Conservation (phyloP, 2,797 vertebrate species). For the Cichlasoma orientale region DNA sequence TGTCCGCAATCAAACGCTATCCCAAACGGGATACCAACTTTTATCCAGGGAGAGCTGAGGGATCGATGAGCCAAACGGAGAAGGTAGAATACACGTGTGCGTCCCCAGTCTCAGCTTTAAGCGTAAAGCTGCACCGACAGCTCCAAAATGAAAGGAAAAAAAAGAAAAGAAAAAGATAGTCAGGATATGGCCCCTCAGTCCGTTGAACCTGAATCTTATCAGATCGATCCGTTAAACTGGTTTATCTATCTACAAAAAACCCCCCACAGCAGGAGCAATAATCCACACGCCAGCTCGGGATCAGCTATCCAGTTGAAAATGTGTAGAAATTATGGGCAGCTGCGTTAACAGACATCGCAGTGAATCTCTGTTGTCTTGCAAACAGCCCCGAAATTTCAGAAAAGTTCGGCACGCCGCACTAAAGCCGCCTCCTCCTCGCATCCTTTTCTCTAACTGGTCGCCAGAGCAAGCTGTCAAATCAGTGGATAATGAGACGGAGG, state of each 20-base stretch:
- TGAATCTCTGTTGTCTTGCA: neutral
- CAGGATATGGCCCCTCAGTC: neutral
- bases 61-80: neutral
- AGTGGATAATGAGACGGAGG: conserved; percentile 37
- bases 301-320: conserved; percentile 28
- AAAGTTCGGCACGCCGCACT: conserved; percentile 46
- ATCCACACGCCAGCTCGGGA: conserved; percentile 12
- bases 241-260: neutral
- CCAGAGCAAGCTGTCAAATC: conserved; percentile 52
- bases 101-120: neutral
- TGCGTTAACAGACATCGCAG: conserved; percentile 44
- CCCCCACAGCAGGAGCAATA: neutral
- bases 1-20: neutral
- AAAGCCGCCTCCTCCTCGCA: conserved; percentile 40
- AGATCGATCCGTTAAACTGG: neutral
- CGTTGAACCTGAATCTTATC: neutral
- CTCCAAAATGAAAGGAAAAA: neutral
- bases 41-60: neutral
- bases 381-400: conserved; percentile 1
- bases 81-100: conserved; percentile 42
- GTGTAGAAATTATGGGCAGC: neutral
- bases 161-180: neutral
- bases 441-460: conserved; percentile 49
- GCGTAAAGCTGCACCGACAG: neutral
- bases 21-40: conserved; percentile 8